Conservation (phyloP, 2,888 invertebrate species). For the Rambutsinella grinnellia region DNA sequence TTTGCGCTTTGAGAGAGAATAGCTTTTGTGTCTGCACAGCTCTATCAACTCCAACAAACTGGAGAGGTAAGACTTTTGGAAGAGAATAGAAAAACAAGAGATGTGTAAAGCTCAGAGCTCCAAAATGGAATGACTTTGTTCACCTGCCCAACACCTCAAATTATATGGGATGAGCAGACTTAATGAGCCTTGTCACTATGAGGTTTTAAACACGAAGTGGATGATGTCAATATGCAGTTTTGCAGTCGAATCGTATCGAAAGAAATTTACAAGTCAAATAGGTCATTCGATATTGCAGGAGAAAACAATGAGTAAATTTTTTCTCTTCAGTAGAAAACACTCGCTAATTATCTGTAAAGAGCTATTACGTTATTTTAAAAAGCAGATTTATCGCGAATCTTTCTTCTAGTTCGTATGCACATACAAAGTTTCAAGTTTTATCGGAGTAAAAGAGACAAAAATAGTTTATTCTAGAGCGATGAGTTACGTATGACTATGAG, state of each 20-base stretch:
- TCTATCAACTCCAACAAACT: conserved; percentile 47
- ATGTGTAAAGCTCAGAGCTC: neutral
- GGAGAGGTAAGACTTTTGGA: conserved; percentile 2
- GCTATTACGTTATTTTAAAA: too few species aligned
- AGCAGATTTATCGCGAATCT: too few species aligned
- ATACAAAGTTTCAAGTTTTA: too few species aligned
- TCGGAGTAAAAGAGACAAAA: neutral
- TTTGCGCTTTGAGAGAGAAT: too few species aligned
- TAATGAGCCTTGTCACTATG: conserved; percentile 11
- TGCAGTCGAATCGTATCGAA: neutral
- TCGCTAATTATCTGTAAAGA: too few species aligned
- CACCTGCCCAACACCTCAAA: neutral
- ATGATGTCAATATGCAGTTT: neutral
- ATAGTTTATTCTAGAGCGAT: neutral
- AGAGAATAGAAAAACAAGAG: neutral
- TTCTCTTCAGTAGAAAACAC: too few species aligned
- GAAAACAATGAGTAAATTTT: too few species aligned
- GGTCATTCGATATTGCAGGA: neutral
- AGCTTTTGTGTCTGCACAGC: conserved; percentile 9
- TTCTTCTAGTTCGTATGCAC: too few species aligned
- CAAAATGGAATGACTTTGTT: conserved; percentile 1
- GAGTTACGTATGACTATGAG: too few species aligned
- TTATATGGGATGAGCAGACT: neutral
- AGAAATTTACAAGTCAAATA: neutral
- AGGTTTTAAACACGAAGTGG: neutral